Evolutionary conservation across 2,888 invertebrate genomes (phyloP).

Genomic region (Meiosimyza platycephala): DNA sequence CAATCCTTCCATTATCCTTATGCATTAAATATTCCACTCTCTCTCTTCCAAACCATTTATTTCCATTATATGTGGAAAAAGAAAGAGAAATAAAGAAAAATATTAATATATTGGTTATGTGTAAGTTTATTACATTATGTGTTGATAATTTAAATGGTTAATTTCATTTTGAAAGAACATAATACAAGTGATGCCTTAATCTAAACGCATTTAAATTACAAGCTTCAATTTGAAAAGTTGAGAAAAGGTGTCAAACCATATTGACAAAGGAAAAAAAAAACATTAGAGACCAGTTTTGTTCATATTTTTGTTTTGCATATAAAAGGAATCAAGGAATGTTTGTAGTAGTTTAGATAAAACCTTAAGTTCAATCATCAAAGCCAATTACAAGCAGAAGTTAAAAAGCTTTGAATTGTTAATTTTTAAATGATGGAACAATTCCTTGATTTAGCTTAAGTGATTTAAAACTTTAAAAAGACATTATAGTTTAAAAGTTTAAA

Average conservation of each 20-base stretch:
- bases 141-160: background rate
- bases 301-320: background rate
- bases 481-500: too few species aligned
- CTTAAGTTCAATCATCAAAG: too few species aligned
- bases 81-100: constrained; percentile 32
- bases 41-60: constrained; percentile 23
- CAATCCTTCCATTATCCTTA: constrained; percentile 30
- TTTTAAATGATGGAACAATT: background rate
- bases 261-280: background rate
- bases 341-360: background rate
- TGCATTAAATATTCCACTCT: constrained; percentile 30
- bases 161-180: background rate
- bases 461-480: too few species aligned
- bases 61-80: constrained; percentile 32
- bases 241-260: background rate
- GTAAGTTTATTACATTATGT: constrained; percentile 27
- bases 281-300: background rate
- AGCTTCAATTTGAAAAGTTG: background rate
- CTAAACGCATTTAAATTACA: too few species aligned
- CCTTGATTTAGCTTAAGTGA: constrained; percentile 7
- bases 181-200: too few species aligned
- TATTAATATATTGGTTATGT: constrained; percentile 24
- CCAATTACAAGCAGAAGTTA: background rate
- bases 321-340: constrained; percentile 42
- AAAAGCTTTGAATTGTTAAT: constrained; percentile 5